Base-by-base conservation (phyloP, 2,113 vertebrate genomes). In the Himantopus leucocephalus region DNA sequence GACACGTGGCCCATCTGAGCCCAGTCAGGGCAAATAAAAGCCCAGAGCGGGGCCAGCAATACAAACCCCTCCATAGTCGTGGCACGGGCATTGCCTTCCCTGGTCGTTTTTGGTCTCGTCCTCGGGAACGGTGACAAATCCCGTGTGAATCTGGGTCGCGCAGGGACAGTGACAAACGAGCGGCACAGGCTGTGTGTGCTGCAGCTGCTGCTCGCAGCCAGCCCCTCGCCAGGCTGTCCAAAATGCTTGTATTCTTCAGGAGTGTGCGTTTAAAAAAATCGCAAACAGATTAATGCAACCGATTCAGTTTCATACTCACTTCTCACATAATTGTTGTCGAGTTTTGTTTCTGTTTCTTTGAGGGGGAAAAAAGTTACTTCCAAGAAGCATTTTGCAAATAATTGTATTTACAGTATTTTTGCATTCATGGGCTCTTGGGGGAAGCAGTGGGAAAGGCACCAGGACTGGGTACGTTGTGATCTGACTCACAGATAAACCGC, bases 401-500 rank as follows among this genome's bases (percentile, higher is more conserved):
- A 62, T 41, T 81, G 10, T 59, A 39, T 68, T 89, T 89, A n/a
- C 29, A 72, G 70, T 41, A 67, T 32, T 84, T 86, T 78, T 84
- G 73, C 22, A 15, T 43, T 43, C 47, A 1, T 6, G 22, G 34
- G 29, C 76, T 89, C 64, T 64, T 22, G 4, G 27, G 13, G 27
- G 73, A 66, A 87, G 85, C n/a, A n/a, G 53, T 18, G 56, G 86
- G 77, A 84, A 95, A 55, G 58, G 73, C 70, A 48, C 55, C 27
- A 24, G 63, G 35, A 17, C 52, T 29, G 67, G 34, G 26, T 35
- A 20, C 2, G 4, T 5, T 92, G 62, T 52, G 85, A 81, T 88
- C 72, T 95, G 92, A 88, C 75, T 96, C 90, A 72, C 77, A 81
- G 95, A 90, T 63, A 88, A 92, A 68, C 23, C 66, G n/a, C 72